A percentile compares a stretch with the other conserved stretches of the same genome.
phyloP scores from a whole-genome alignment of 2,797 vertebrate species.

The Poecilia picta region DNA sequence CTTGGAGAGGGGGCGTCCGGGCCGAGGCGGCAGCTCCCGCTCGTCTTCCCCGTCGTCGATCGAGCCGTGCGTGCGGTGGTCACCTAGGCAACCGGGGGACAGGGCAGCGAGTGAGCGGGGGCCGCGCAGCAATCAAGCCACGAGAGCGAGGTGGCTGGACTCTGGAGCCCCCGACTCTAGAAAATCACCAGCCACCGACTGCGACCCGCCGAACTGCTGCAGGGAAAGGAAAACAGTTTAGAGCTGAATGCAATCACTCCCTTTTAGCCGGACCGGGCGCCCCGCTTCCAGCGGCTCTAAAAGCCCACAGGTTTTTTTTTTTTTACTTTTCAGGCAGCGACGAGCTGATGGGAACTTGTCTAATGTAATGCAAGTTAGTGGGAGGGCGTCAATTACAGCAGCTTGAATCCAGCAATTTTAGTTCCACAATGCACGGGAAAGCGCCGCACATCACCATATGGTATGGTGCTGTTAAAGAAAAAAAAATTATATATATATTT shows the following conservation, averaged over 20 bases:
- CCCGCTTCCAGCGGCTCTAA: constrained; percentile 36
- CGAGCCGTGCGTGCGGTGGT: constrained; percentile 88
- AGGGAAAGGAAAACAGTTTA: constrained; percentile 50
- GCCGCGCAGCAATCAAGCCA: constrained; percentile 35
- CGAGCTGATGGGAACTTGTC: constrained; percentile 31
- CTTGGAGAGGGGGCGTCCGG: constrained; percentile 82
- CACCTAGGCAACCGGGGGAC: constrained; percentile 80
- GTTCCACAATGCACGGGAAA: constrained; percentile 5
- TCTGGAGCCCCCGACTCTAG: constrained; percentile 40
- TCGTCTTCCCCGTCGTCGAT: constrained; percentile 83
- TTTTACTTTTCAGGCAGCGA: constrained; percentile 24
- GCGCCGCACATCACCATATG: constrained; percentile 1
- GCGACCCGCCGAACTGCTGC: constrained; percentile 45
- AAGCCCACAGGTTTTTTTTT: constrained; percentile 2
- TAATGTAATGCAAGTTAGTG: constrained; percentile 42
- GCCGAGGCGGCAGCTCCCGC: constrained; percentile 81
- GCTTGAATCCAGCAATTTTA: constrained; percentile 28
- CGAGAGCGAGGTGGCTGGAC: constrained; percentile 37
- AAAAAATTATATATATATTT: background rate
- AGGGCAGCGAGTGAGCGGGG: constrained; percentile 35
- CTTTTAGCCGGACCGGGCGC: constrained; percentile 42
- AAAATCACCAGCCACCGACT: constrained; percentile 48
- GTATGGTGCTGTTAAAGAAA: background rate
- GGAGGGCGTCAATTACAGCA: constrained; percentile 40
- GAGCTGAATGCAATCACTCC: constrained; percentile 65